Evolutionary conservation across 2,113 vertebrate species (phyloP).

Genomic region (Epinephelus lanceolatus): DNA sequence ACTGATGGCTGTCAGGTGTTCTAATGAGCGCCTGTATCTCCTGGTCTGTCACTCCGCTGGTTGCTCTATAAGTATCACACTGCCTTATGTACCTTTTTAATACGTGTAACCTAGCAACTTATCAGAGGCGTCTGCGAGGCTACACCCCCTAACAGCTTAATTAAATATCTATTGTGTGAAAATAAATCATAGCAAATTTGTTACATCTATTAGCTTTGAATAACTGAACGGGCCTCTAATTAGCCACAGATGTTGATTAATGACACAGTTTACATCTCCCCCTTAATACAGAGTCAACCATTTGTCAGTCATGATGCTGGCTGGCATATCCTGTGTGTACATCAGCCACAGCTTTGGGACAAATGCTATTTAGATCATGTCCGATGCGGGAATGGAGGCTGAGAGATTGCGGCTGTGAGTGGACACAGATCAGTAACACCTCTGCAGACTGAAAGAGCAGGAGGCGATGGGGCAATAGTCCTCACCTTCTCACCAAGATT

Average conservation of each 20-base stretch:
- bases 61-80: not conserved
- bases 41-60: not conserved
- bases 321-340: not conserved
- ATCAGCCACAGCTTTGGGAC: conserved; percentile 7
- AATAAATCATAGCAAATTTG: conserved; percentile 13
- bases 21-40: conserved; percentile 9
- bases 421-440: not conserved
- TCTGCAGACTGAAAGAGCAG: not conserved
- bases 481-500: not conserved
- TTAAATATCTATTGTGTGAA: not conserved
- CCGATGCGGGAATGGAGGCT: not conserved
- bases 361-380: not conserved
- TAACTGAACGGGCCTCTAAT: conserved; percentile 4
- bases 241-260: conserved; percentile 5
- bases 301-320: conserved; percentile 7
- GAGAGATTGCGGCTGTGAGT: not conserved
- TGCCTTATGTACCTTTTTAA: conserved; percentile 28
- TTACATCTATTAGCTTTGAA: conserved; percentile 1
- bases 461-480: not conserved
- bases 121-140: not conserved
- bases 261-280: not conserved
- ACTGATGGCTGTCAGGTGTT: not conserved
- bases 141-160: not conserved
- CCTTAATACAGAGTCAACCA: not conserved
- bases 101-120: conserved; percentile 46